A percentile compares a stretch with the other conserved stretches of the same genome.
Conservation (phyloP, 2,113 vertebrate genomes). For the Thalassarche chlororhynchos region DNA sequence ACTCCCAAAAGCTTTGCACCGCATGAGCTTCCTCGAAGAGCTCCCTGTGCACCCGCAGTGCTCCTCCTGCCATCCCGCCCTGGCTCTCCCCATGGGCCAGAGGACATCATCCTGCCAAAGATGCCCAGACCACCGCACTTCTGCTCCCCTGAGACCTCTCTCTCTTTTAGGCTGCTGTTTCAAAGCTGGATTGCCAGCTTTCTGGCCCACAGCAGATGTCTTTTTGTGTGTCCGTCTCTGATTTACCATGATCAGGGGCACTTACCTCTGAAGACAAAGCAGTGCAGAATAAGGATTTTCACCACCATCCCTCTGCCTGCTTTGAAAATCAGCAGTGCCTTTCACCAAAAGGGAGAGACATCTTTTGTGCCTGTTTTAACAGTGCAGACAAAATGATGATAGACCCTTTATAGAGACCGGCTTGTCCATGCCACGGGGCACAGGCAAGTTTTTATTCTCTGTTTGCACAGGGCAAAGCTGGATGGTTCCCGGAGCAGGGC, state of each 20-base stretch:
- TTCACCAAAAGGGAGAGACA: not conserved
- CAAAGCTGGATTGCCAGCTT: not conserved
- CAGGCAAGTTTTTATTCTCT: not conserved
- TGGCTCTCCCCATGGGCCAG: not conserved
- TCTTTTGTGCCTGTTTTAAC: not conserved
- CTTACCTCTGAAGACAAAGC: not conserved
- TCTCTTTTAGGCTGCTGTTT: not conserved
- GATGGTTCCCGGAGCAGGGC: fast-evolving
- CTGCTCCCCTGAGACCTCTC: not conserved
- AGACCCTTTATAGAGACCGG: not conserved
- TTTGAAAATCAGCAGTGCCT: not conserved
- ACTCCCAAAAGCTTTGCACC: not conserved
- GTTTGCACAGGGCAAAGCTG: not conserved
- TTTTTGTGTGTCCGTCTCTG: not conserved
- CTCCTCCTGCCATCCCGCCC: not conserved
- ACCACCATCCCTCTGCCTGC: not conserved
- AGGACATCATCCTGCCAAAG: not conserved
- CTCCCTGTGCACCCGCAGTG: not conserved
- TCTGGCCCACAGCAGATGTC: not conserved
- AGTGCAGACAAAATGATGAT: not conserved
- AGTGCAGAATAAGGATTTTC: not conserved
- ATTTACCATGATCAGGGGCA: not conserved
- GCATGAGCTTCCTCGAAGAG: not conserved
- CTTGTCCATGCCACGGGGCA: not conserved
- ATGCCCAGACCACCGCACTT: not conserved